Evolutionary conservation across 2,888 invertebrate genomes (phyloP).

Genomic region (Cylindroiulus punctatus): DNA sequence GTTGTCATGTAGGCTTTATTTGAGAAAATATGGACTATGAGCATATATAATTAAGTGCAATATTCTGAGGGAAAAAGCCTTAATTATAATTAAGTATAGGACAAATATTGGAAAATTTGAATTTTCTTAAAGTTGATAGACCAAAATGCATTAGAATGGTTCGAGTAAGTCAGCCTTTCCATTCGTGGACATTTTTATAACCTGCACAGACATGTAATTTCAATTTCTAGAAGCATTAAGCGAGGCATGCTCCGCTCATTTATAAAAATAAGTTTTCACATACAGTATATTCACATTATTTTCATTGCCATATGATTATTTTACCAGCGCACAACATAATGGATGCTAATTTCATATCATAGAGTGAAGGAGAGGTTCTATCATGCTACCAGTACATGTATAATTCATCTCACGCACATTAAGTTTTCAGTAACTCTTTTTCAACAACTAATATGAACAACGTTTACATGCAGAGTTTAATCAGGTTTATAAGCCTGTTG

Average conservation of each 20-base stretch:
- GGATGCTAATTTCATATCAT: too few relatives aligned
- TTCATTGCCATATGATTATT: too few relatives aligned
- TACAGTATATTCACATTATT: too few relatives aligned
- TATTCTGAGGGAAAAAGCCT: neutral
- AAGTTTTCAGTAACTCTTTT: too few relatives aligned
- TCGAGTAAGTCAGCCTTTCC: neutral
- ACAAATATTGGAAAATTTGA: neutral
- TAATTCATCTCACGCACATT: too few relatives aligned
- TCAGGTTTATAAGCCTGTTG: too few relatives aligned
- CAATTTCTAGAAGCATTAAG: neutral
- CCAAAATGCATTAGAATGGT: neutral
- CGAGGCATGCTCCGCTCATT: neutral
- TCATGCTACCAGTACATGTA: too few relatives aligned
- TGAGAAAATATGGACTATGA: neutral
- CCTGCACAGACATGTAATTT: neutral
- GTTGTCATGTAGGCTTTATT: neutral
- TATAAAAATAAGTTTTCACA: too few relatives aligned
- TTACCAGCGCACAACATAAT: too few relatives aligned
- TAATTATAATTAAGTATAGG: constrained; percentile 25
- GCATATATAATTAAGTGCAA: neutral
- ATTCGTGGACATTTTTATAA: neutral
- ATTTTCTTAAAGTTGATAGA: neutral
- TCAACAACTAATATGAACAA: too few relatives aligned
- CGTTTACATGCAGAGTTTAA: too few relatives aligned
- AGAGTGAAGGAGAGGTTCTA: too few relatives aligned